A percentile compares a stretch with the other conserved stretches of the same genome.
Conservation (phyloP, 2,113 vertebrate genomes). For the Coregonus clupeaformis region DNA sequence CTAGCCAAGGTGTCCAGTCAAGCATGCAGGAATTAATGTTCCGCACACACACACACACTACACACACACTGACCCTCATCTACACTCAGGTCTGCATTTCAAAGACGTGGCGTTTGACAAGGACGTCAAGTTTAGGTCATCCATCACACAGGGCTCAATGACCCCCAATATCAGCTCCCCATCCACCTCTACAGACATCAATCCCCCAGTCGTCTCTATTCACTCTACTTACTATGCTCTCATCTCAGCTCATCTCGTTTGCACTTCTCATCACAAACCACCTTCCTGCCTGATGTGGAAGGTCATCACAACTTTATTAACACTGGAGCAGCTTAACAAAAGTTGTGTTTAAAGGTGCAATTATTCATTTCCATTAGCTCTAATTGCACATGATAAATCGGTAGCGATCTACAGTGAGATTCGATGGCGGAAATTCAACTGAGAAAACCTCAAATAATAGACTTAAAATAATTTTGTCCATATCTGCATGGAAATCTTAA, state of each 20-base stretch:
- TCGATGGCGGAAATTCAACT: too few species aligned
- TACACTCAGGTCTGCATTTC: slow-evolving; percentile 32
- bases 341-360: too few species aligned
- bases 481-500: not conserved
- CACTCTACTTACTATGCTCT: not conserved
- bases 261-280: too few species aligned
- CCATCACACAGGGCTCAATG: slow-evolving; percentile 36
- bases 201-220: slow-evolving; percentile 4
- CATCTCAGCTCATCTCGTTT: not conserved
- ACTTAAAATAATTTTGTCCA: not conserved
- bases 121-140: slow-evolving; percentile 34
- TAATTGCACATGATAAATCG: too few species aligned
- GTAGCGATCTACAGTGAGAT: too few species aligned
- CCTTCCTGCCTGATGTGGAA: not conserved
- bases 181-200: slow-evolving; percentile 24
- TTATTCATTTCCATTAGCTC: too few species aligned
- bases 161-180: slow-evolving; percentile 31
- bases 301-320: not conserved
- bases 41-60: not conserved
- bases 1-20: not conserved
- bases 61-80: not conserved
- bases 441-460: too few species aligned
- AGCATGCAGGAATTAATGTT: slow-evolving; percentile 5
- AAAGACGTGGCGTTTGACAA: slow-evolving; percentile 13
- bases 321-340: not conserved